Conservation (phyloP, 92 coral and sea anemone genomes). For the Zoanthus sansibaricus region DNA sequence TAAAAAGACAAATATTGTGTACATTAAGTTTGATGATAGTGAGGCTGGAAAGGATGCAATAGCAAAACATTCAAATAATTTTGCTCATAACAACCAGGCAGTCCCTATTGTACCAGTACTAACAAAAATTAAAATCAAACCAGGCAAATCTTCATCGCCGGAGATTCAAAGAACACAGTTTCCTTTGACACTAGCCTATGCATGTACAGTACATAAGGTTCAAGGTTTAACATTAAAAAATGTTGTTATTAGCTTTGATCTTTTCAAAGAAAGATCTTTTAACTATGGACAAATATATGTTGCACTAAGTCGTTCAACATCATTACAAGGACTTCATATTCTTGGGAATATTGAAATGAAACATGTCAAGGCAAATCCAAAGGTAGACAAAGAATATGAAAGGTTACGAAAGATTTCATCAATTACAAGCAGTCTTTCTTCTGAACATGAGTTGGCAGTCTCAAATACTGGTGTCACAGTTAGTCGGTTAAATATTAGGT, state of each 20-base stretch:
- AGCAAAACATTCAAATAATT: constrained; percentile 43
- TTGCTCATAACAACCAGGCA: constrained; percentile 44
- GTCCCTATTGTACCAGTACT: constrained; percentile 70
- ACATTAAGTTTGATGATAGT: constrained; percentile 68
- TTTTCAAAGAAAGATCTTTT: constrained; percentile 37
- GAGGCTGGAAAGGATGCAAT: constrained; percentile 65
- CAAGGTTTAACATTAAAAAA: background rate
- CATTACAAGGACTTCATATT: constrained; percentile 59
- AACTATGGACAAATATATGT: constrained; percentile 50
- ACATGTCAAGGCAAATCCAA: constrained; percentile 57
- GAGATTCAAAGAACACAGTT: constrained; percentile 67
- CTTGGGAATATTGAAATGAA: constrained; percentile 59
- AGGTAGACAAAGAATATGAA: constrained; percentile 51
- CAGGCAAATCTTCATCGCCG: constrained; percentile 71
- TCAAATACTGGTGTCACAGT: constrained; percentile 50
- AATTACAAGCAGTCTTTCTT: constrained; percentile 37
- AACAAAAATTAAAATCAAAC: constrained; percentile 49
- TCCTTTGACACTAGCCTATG: constrained; percentile 29
- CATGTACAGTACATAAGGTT: too few species aligned
- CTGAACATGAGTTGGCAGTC: constrained; percentile 46
- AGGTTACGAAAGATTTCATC: constrained; percentile 48
- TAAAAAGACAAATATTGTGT: constrained; percentile 53
- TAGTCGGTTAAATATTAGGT: constrained; percentile 47
- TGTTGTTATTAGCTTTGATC: constrained; percentile 55
- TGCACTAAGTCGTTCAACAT: constrained; percentile 57